Percentiles rank a stretch among this genome's conserved stretches.
Conservation (phyloP, 1,140 invertebrate species). For the Diorhabda carinulata region DNA sequence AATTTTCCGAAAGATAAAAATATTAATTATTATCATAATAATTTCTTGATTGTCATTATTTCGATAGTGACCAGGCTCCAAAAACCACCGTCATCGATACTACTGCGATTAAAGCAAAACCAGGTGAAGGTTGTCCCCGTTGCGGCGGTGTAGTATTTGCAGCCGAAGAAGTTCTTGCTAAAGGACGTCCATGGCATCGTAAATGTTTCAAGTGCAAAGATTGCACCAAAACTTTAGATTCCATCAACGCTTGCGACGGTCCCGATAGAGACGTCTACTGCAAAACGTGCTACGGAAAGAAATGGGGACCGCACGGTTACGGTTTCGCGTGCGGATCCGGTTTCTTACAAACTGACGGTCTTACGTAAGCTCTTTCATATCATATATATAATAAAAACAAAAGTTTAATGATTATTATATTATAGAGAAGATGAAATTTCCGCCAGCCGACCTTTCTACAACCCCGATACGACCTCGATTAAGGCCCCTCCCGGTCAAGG, state of each 20-base stretch:
- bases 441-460: constrained; percentile 68
- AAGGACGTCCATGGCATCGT: constrained; percentile 89
- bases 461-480: constrained; percentile 82
- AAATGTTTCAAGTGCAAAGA: constrained; percentile 97
- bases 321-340: constrained; percentile 94
- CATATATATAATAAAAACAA: too few species aligned
- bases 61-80: constrained; percentile 61
- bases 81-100: constrained; percentile 75
- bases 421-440: constrained; percentile 78
- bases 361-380: constrained; percentile 62
- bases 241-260: constrained; percentile 88
- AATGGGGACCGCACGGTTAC: constrained; percentile 92
- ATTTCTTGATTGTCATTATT: neutral
- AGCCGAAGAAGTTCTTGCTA: constrained; percentile 84
- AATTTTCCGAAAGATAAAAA: neutral
- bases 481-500: constrained; percentile 83
- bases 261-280: constrained; percentile 89
- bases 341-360: constrained; percentile 83
- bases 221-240: constrained; percentile 88
- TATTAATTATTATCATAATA: too few species aligned
- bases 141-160: constrained; percentile 88
- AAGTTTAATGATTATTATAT: neutral
- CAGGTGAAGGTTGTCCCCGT: constrained; percentile 82
- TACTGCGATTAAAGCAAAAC: constrained; percentile 70
- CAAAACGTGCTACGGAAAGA: constrained; percentile 87